Percentiles rank a stretch among this genome's conserved stretches.
Evolutionary conservation across 1,140 invertebrate genomes (phyloP).

Genomic region (Helicoverpa zea): DNA sequence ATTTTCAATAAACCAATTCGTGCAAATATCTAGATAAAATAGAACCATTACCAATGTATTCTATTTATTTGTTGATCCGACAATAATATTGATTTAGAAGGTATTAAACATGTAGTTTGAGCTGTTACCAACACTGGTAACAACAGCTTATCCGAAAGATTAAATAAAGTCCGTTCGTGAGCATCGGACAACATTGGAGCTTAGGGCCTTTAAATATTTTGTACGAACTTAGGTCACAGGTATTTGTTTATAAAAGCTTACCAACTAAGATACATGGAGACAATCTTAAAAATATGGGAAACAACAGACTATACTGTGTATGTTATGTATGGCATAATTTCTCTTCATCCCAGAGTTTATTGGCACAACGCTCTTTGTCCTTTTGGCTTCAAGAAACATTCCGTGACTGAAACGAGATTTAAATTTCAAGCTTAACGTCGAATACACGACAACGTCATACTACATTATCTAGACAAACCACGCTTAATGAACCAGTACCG

Average conservation of each 20-base stretch:
- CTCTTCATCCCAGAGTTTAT: slow-evolving; percentile 18
- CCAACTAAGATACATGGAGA: too few relatives aligned
- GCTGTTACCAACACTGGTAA: background rate
- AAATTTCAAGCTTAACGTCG: slow-evolving; percentile 7
- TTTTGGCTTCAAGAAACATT: background rate
- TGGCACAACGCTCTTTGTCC: background rate
- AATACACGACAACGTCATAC: background rate
- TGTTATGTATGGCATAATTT: too few relatives aligned
- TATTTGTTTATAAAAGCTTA: too few relatives aligned
- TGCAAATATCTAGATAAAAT: background rate
- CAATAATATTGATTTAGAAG: background rate
- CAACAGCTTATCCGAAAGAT: background rate
- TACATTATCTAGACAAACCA: slow-evolving; percentile 3
- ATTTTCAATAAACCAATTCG: background rate
- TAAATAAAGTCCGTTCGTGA: slow-evolving; percentile 26
- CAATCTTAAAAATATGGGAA: too few relatives aligned
- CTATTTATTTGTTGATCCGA: background rate
- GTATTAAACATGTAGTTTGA: slow-evolving; percentile 1
- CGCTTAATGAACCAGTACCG: slow-evolving; percentile 5
- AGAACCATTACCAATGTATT: background rate
- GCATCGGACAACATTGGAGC: background rate
- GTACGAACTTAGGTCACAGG: background rate
- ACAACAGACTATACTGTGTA: too few relatives aligned
- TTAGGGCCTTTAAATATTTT: slow-evolving; percentile 11
- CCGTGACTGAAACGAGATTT: background rate